These are phyloP conservation scores for Lottia scabra DNA, from an alignment of 2,888 invertebrate species.

Conservation along the genomic window DNA sequence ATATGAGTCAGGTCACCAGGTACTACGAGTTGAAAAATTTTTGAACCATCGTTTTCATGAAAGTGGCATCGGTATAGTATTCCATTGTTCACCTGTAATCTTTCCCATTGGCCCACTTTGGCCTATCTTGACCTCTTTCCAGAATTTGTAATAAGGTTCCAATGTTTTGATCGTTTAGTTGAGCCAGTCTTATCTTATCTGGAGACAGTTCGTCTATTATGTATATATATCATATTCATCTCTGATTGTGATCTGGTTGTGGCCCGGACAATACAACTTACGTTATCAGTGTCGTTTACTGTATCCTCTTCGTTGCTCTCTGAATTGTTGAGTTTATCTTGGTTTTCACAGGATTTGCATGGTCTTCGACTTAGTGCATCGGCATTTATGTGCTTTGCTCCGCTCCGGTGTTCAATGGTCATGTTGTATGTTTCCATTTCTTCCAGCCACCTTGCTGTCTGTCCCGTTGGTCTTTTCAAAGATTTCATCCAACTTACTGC, in stretches of 20 bases:
- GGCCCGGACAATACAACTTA: too few relatives aligned
- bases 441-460: slow-evolving; percentile 6
- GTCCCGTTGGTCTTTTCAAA: slow-evolving; percentile 2
- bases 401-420: neutral
- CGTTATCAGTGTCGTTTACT: too few relatives aligned
- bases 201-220: too few relatives aligned
- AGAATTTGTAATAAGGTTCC: too few relatives aligned
- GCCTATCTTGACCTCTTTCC: too few relatives aligned
- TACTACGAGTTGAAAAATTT: slow-evolving; percentile 5
- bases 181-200: too few relatives aligned
- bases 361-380: slow-evolving; percentile 3
- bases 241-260: too few relatives aligned
- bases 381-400: neutral
- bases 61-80: neutral
- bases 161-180: too few relatives aligned
- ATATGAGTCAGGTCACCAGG: neutral
- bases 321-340: neutral
- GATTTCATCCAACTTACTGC: slow-evolving; percentile 15
- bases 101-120: neutral
- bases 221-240: too few relatives aligned
- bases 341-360: neutral
- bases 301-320: too few relatives aligned
- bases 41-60: neutral
- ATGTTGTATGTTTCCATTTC: slow-evolving; percentile 12
- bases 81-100: neutral